These are phyloP conservation scores for Pollenia angustigena DNA, from an alignment of 2,888 invertebrate species.

Conservation along the genomic window DNA sequence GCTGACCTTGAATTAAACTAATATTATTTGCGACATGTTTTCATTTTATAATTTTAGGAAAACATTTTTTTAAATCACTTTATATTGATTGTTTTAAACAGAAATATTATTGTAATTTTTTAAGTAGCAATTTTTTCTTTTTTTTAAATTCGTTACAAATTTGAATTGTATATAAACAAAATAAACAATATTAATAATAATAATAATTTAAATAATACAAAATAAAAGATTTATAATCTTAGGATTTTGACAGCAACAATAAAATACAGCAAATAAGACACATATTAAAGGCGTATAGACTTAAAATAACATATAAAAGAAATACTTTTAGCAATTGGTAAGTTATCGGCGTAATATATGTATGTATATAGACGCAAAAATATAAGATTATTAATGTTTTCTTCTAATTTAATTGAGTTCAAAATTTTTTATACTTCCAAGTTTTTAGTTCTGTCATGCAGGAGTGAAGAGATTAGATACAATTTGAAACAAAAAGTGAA, in stretches of 20 bases:
- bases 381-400: no score
- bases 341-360: background rate
- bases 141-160: constrained; percentile 40
- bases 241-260: constrained; percentile 27
- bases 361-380: no score
- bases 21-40: constrained; percentile 26
- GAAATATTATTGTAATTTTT: constrained; percentile 36
- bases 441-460: no score
- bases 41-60: constrained; percentile 16
- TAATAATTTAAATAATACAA: constrained; percentile 22
- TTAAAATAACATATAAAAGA: constrained; percentile 4
- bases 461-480: no score
- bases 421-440: no score
- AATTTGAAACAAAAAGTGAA: no score
- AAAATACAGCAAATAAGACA: constrained; percentile 36
- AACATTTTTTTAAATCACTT: constrained; percentile 23
- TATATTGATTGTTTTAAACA: constrained; percentile 35
- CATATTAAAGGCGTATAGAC: constrained; percentile 15
- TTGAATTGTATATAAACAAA: constrained; percentile 30
- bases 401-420: no score
- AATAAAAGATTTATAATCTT: constrained; percentile 28
- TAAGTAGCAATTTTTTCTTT: constrained; percentile 28
- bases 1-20: constrained; percentile 48
- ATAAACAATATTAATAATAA: constrained; percentile 33
- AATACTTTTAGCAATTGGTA: constrained; percentile 17